These are phyloP conservation scores for Tetropium fuscum DNA, from an alignment of 2,888 invertebrate genomes.

Conservation along the genomic window DNA sequence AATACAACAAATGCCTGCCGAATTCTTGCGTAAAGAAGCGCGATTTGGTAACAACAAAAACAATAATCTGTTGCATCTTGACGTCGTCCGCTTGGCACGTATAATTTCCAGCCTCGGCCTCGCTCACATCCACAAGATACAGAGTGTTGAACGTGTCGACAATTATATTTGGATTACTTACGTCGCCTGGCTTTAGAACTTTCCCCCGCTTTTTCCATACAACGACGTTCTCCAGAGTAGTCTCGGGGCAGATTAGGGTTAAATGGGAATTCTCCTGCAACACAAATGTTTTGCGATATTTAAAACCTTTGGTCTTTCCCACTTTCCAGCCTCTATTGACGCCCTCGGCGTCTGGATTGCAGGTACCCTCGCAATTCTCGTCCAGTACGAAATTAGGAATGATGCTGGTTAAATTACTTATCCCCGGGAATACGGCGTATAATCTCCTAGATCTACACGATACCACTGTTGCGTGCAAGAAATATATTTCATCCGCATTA, in stretches of 20 bases:
- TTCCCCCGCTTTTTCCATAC: slow-evolving; percentile 70
- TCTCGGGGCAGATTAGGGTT: slow-evolving; percentile 70
- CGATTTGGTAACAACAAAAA: slow-evolving; percentile 68
- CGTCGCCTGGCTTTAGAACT: slow-evolving; percentile 64
- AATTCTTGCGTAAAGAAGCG: slow-evolving; percentile 70
- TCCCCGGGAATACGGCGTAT: slow-evolving; percentile 63
- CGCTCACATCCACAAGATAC: slow-evolving; percentile 71
- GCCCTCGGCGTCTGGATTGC: slow-evolving; percentile 63
- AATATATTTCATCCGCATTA: slow-evolving; percentile 25
- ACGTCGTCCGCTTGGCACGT: slow-evolving; percentile 75
- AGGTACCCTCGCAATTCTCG: slow-evolving; percentile 62
- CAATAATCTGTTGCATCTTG: slow-evolving; percentile 68
- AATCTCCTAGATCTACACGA: slow-evolving; percentile 67
- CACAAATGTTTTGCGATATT: slow-evolving; percentile 67
- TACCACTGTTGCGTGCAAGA: slow-evolving; percentile 52
- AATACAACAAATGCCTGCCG: slow-evolving; percentile 70
- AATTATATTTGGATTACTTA: slow-evolving; percentile 46
- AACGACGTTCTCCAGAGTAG: slow-evolving; percentile 66
- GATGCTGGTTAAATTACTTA: slow-evolving; percentile 66
- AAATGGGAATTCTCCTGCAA: slow-evolving; percentile 70
- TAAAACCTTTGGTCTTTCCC: slow-evolving; percentile 64
- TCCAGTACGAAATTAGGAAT: slow-evolving; percentile 68
- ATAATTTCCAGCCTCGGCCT: slow-evolving; percentile 77
- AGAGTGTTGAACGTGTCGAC: slow-evolving; percentile 71
- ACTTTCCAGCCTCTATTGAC: slow-evolving; percentile 64